Base-by-base conservation (phyloP, 2,797 vertebrate genomes). In the Spizella passerina region DNA sequence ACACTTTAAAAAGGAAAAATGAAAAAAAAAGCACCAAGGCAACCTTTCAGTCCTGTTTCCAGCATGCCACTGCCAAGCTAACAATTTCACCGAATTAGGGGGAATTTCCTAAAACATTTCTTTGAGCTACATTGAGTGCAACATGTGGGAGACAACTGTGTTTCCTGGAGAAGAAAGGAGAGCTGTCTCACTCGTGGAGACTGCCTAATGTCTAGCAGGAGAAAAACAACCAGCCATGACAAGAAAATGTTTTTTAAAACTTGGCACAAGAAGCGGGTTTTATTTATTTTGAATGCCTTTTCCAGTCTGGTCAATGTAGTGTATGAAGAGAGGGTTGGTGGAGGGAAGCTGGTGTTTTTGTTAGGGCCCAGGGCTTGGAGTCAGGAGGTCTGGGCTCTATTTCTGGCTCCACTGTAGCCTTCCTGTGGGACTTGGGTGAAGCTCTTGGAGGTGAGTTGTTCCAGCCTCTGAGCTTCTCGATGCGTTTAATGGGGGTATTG, bases 91-190 rank as follows among this genome's bases (percentile, higher is more conserved):
- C 14, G 95, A 97, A 97, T 97, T 97, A 96, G 95, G 90, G 97
- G 96, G 97, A 96, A 96, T 91, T 95, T 97, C 97, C 97, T 97
- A 96, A 97, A 97, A 97, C 93, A 96, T 96, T 84, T 94, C 91
- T 96, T 95, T 96, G 96, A 97, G 96, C 96, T 97, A 90, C 96
- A 66, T 63, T 82, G 93, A 96, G 65, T 90, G 93, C 59, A 97
- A 95, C 96, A 97, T 94, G 97, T 97, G 96, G 97, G 97, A 97
- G 97, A 96, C 95, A 96, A 94, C 82, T 86, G 90, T 61, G 91
- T 94, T 98, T 98, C 97, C 97, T 97, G 95, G 97, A 97, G 96
- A 96, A 96, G 96, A 97, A 96, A 97, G 92, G 94, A 97, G 97
- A 96, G 93, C 93, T 95, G 96, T 97, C 97, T 97, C 83, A 6